A percentile compares a stretch with the other conserved stretches of the same genome.
phyloP scores from a whole-genome alignment of 1,140 invertebrate genomes.

The Ceratitis capitata region DNA sequence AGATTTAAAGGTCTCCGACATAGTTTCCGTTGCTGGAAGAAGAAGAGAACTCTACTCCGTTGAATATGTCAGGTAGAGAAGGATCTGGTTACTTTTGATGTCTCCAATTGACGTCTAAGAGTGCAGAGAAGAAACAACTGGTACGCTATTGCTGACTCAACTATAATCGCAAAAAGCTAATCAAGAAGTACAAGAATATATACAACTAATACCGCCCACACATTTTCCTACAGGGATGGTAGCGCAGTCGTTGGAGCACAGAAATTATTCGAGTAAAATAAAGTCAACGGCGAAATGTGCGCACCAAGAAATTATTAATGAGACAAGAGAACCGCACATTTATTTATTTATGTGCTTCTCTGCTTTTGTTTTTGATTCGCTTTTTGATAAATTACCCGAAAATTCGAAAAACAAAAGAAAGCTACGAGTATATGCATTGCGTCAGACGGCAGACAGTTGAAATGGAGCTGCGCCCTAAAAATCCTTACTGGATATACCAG shows the following conservation, averaged over 20 bases:
- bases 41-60: too few relatives aligned
- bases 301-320: conserved; percentile 39
- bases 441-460: background rate
- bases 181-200: too few relatives aligned
- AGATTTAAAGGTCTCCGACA: too few relatives aligned
- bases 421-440: background rate
- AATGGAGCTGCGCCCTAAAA: background rate
- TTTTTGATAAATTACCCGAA: conserved; percentile 39
- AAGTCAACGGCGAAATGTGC: conserved; percentile 1
- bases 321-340: conserved; percentile 18
- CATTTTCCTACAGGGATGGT: background rate
- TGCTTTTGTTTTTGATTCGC: background rate
- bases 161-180: too few relatives aligned
- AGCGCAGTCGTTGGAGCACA: background rate
- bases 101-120: too few relatives aligned
- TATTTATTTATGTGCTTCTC: background rate
- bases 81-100: too few relatives aligned
- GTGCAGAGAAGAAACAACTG: too few relatives aligned
- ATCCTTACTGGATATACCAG: background rate
- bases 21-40: too few relatives aligned
- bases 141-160: too few relatives aligned
- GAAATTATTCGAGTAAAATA: conserved; percentile 3
- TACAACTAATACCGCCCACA: too few relatives aligned
- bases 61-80: too few relatives aligned
- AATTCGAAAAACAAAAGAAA: background rate